These are phyloP conservation scores for Pseudoatta argentina DNA, from an alignment of 1,140 invertebrate genomes.

Conservation along the genomic window DNA sequence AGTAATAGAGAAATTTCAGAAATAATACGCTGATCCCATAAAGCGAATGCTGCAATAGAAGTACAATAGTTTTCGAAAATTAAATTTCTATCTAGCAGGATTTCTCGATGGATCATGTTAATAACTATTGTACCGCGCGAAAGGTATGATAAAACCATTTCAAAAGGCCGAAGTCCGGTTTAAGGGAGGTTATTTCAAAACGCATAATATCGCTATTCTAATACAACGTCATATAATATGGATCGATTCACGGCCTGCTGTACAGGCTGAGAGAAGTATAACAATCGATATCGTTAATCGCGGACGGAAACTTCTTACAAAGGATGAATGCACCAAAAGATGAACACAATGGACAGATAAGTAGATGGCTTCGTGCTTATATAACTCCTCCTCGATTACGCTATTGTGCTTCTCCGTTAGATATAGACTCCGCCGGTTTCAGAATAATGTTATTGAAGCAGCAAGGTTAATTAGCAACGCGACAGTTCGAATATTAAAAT, in stretches of 20 bases:
- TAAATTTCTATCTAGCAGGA: constrained; percentile 6
- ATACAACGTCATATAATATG: constrained; percentile 40
- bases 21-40: constrained; percentile 7
- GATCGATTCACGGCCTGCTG: constrained; percentile 21
- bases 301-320: constrained; percentile 66
- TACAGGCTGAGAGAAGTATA: background rate
- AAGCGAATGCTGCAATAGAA: too few species aligned
- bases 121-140: constrained; percentile 41
- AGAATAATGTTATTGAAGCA: constrained; percentile 11
- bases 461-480: constrained; percentile 15
- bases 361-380: constrained; percentile 69
- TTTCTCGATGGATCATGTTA: constrained; percentile 11
- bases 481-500: background rate
- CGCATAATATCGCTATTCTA: constrained; percentile 53
- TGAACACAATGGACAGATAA: constrained; percentile 67
- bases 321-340: constrained; percentile 61
- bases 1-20: background rate
- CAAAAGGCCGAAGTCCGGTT: constrained; percentile 30
- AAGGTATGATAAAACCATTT: constrained; percentile 31
- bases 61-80: constrained; percentile 35
- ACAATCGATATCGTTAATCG: constrained; percentile 72
- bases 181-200: constrained; percentile 36
- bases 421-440: background rate
- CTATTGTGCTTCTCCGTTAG: constrained; percentile 20
- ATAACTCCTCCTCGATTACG: constrained; percentile 52